A percentile compares a stretch with the other conserved stretches of the same genome.
Evolutionary conservation across 2,888 invertebrate genomes (phyloP).

Genomic region (Phyllotreta cruciferae): DNA sequence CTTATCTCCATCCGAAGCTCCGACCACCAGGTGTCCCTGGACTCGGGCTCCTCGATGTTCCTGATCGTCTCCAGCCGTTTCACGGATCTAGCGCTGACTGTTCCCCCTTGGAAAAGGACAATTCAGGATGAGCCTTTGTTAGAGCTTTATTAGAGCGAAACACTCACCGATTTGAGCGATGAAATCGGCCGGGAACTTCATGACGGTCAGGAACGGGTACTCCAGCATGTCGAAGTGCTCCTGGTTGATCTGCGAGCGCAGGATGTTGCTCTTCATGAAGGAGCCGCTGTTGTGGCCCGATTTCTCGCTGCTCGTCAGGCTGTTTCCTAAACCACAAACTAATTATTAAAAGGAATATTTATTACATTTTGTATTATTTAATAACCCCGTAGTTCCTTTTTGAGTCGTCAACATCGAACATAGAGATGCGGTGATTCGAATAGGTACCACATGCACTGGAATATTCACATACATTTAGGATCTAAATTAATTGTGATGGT

Average conservation of each 20-base stretch:
- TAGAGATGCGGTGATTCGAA: conserved; percentile 12
- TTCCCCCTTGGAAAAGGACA: conserved; percentile 67
- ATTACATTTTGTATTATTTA: background rate
- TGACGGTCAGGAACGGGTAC: conserved; percentile 94
- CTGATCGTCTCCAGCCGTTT: conserved; percentile 83
- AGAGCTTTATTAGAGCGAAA: no score
- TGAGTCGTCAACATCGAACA: conserved; percentile 8
- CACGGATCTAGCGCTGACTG: conserved; percentile 83
- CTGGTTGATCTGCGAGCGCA: conserved; percentile 73
- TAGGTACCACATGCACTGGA: conserved; percentile 23
- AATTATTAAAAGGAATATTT: conserved; percentile 11
- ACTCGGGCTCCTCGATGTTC: conserved; percentile 88
- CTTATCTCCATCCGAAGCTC: conserved; percentile 94
- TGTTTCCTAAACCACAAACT: conserved; percentile 70
- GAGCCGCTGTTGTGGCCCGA: conserved; percentile 67
- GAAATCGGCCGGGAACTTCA: conserved; percentile 88
- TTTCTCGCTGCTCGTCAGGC: conserved; percentile 72
- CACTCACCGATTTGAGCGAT: conserved; percentile 80
- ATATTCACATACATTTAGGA: conserved; percentile 12
- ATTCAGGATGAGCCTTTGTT: background rate
- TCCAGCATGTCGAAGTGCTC: conserved; percentile 89
- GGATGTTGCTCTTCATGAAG: conserved; percentile 64
- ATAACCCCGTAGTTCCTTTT: background rate
- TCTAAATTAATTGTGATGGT: no score
- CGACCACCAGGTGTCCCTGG: conserved; percentile 96